phyloP scores from a whole-genome alignment of 2,113 vertebrate genomes.

The Micronycteris hirsuta region DNA sequence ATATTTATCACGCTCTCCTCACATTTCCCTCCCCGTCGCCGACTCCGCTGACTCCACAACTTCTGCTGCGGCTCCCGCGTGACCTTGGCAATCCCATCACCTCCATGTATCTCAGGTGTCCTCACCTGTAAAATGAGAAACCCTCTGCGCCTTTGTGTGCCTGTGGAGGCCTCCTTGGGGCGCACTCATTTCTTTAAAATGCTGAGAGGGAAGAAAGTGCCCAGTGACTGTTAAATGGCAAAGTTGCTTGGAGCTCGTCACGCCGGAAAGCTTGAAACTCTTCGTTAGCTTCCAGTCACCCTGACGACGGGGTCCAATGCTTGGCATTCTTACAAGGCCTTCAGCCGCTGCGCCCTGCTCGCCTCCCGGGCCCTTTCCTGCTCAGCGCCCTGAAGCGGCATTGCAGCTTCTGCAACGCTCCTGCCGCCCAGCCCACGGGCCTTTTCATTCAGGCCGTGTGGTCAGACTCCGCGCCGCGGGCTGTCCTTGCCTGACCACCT shows the following conservation, averaged over 20 bases:
- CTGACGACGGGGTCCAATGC: neutral
- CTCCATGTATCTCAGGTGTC: slow-evolving; percentile 4
- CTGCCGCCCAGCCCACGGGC: accelerated
- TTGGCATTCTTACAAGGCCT: neutral
- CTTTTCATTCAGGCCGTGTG: accelerated
- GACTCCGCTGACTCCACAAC: neutral
- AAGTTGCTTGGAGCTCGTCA: neutral
- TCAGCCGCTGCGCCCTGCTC: neutral
- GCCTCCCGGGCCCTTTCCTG: neutral
- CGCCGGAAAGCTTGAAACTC: neutral
- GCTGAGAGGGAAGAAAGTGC: neutral
- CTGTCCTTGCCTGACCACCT: no score
- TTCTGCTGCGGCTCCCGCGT: neutral
- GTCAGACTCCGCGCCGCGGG: accelerated
- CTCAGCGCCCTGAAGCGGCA: neutral
- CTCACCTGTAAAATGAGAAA: slow-evolving; percentile 8
- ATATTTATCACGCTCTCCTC: neutral
- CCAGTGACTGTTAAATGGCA: neutral
- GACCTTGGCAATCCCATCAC: neutral
- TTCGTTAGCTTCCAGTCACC: no score
- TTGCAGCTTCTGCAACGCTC: neutral
- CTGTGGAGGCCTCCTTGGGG: neutral
- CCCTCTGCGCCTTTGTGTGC: neutral
- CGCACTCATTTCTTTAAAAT: neutral
- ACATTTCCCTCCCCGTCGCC: neutral